Conservation (phyloP, 1,140 invertebrate genomes). For the Doryteuthis pealeii region DNA sequence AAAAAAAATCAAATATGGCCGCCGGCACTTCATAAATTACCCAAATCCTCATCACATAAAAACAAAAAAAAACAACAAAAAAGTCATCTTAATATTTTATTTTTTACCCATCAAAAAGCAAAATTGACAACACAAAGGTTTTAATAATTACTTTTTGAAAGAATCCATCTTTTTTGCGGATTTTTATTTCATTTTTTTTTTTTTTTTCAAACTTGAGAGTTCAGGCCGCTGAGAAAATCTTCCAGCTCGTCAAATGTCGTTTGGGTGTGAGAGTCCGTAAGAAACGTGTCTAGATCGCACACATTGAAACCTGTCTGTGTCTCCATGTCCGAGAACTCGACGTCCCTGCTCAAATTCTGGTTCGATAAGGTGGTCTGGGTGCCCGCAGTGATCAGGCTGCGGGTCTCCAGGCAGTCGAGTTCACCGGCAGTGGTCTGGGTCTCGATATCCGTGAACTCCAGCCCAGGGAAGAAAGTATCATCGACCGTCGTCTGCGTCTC, state of each 20-base stretch:
- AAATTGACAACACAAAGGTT: too few relatives aligned
- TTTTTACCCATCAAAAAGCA: too few relatives aligned
- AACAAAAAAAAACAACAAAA: too few relatives aligned
- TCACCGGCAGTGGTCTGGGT: constrained; percentile 1
- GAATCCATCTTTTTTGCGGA: too few relatives aligned
- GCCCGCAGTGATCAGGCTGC: not conserved
- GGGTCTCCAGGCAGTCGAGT: not conserved
- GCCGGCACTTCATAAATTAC: too few relatives aligned
- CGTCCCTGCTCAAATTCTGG: not conserved
- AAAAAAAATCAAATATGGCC: too few relatives aligned
- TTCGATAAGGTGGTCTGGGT: not conserved
- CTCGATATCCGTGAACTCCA: constrained; percentile 7
- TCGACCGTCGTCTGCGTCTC: constrained; percentile 1
- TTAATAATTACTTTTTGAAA: too few relatives aligned
- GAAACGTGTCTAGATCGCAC: constrained; percentile 3
- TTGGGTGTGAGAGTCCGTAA: constrained; percentile 7
- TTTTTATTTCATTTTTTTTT: too few relatives aligned
- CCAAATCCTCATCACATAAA: too few relatives aligned
- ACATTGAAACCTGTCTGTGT: constrained; percentile 1
- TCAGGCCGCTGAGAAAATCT: not conserved
- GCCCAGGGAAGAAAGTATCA: not conserved
- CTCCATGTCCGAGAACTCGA: constrained; percentile 8
- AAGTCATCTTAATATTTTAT: too few relatives aligned
- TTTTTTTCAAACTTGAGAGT: not conserved
- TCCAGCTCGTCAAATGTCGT: constrained; percentile 2